Conservation (phyloP, 2,113 vertebrate species). For the Caretta caretta region DNA sequence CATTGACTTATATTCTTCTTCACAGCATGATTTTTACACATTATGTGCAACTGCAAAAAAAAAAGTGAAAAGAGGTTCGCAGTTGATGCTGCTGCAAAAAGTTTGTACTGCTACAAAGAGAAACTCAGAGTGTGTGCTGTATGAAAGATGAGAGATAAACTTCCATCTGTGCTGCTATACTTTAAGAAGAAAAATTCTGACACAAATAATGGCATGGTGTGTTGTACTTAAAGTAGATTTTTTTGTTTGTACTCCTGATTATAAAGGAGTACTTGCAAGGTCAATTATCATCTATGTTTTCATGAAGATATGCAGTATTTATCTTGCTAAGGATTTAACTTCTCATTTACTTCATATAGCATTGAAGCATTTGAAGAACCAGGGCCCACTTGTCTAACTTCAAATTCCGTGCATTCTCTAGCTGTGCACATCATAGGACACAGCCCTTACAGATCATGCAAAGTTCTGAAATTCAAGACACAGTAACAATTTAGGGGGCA, state of each 20-base stretch:
- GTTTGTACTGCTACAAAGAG: not conserved
- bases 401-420: not conserved
- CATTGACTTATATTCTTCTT: not conserved
- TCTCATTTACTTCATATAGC: not conserved
- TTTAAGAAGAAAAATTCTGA: not conserved
- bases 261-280: rapidly evolving
- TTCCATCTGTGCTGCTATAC: not conserved
- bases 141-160: not conserved
- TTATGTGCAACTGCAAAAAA: not conserved
- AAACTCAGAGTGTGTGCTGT: not conserved
- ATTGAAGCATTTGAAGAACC: not conserved
- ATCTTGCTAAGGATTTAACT: not conserved
- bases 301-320: not conserved
- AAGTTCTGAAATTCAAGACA: not conserved
- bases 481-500: not conserved
- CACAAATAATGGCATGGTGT: not conserved
- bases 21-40: not conserved
- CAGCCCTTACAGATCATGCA: not conserved
- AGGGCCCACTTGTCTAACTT: not conserved
- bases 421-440: not conserved
- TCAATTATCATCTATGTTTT: not conserved
- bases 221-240: not conserved
- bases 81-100: not conserved
- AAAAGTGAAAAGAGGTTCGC: not conserved
- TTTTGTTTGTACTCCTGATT: not conserved